Conservation (phyloP, 2,888 invertebrate genomes). For the Xylophagus ater region DNA sequence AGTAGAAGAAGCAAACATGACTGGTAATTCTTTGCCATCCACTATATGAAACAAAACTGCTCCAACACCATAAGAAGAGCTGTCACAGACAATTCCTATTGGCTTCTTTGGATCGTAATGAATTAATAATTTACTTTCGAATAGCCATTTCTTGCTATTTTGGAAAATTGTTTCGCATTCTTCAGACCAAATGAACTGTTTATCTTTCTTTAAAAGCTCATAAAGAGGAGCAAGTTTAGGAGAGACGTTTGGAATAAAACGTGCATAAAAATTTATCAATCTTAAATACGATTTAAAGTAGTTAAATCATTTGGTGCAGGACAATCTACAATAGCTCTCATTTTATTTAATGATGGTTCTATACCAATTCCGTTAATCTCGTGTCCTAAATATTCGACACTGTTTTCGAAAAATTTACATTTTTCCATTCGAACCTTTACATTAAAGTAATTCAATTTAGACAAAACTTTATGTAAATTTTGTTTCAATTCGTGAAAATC, state of each 20-base stretch:
- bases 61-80: conserved; percentile 9
- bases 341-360: conserved; percentile 1
- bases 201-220: no score
- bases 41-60: conserved; percentile 6
- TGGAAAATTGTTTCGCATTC: no score
- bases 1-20: conserved; percentile 9
- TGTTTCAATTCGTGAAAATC: neutral
- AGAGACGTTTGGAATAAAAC: no score
- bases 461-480: conserved; percentile 5
- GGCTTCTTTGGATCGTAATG: conserved; percentile 9
- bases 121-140: no score
- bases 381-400: conserved; percentile 9
- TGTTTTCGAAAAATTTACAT: conserved; percentile 8
- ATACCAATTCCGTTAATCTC: conserved; percentile 2
- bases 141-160: no score
- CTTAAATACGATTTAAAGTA: no score
- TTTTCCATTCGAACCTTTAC: conserved; percentile 7
- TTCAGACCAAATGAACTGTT: no score
- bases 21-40: conserved; percentile 9
- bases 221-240: no score
- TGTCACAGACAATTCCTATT: conserved; percentile 8
- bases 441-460: conserved; percentile 1
- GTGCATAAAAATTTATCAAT: no score
- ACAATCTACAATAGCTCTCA: conserved; percentile 7
- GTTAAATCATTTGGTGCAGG: conserved; percentile 6